Evolutionary conservation across 2,797 vertebrate species (phyloP), one percentile per base, ranked within the genome.

Genomic region (Centroberyx gerrardi): DNA sequence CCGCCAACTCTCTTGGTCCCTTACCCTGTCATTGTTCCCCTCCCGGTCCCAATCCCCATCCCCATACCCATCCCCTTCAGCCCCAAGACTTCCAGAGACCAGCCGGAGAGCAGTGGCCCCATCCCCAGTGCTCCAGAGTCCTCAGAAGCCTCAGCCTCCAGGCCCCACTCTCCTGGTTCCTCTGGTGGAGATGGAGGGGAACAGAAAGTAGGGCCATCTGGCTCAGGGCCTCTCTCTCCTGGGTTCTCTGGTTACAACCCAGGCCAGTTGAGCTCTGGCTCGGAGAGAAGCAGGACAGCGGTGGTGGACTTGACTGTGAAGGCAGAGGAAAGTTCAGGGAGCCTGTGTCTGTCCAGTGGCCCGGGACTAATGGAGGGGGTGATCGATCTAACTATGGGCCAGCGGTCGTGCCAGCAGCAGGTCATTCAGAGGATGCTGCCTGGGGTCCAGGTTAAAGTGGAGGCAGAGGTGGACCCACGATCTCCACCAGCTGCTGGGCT

Each of bases 1-100:
- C 98, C 98, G 29, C 97, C 98, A 0, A 99, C 97, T 82, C 95
- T 99, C 72, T 92, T 99, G 89, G 98, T 99, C 93, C 98, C 98
- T 77, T 99, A 99, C 87, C 98, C 98, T 0, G 96, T 99, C 65
- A 99, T 99, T 72, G 98, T 99, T 68, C 98, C 98, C 42, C 94
- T 99, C 77, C 98, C 98, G 0, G 97, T 99, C 62, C 98, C 98
- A 59, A 97, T 99, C 81, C 98, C 98, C 36, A 99, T 99, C 83
- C 98, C 98, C 4, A 97, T 99, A 29, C 98, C 98, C 69, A 96
- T 99, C 81, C 98, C 98, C 53, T 94, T 95, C 0, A 96, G 95
- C 92, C 96, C 97, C 83, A 97, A 97, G 90, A 91, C 94, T 66
- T 96, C 95, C 76, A 96, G 95, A 1, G 96, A 97, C 78, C 96